A percentile compares a stretch with the other conserved stretches of the same genome.
These are phyloP conservation scores for Raja brachyura DNA, from an alignment of 2,113 vertebrate genomes.

Conservation along the genomic window DNA sequence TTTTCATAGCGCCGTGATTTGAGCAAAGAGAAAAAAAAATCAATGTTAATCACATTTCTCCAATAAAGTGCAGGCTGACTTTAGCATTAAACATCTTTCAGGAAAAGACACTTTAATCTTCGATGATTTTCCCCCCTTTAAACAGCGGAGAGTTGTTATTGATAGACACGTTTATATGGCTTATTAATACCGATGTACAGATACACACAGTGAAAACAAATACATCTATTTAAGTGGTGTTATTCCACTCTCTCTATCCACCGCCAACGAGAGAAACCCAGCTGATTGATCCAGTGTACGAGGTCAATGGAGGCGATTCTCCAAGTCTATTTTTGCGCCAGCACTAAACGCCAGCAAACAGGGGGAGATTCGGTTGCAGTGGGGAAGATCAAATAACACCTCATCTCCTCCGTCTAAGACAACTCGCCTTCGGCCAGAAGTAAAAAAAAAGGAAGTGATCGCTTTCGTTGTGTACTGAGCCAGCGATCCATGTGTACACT, in stretches of 20 bases:
- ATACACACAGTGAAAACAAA: conserved; percentile 2
- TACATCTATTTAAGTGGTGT: conserved; percentile 11
- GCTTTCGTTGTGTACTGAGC: neutral
- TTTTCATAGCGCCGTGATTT: conserved; percentile 1
- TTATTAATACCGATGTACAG: neutral
- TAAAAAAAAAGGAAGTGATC: conserved; percentile 3
- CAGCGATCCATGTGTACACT: conserved; percentile 18
- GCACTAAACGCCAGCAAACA: neutral
- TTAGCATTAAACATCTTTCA: conserved; percentile 22
- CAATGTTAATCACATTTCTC: conserved; percentile 30
- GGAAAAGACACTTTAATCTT: neutral
- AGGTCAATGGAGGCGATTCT: conserved; percentile 17
- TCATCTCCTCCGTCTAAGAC: neutral
- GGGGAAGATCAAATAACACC: conserved; percentile 8
- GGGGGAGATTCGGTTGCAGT: neutral
- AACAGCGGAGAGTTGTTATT: neutral
- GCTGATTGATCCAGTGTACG: neutral
- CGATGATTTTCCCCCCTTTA: neutral
- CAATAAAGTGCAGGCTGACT: conserved; percentile 6
- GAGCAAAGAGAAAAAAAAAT: conserved; percentile 16
- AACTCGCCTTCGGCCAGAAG: conserved; percentile 15
- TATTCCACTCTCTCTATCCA: neutral
- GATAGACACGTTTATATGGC: neutral
- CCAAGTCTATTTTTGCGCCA: conserved; percentile 6
- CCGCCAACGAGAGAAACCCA: neutral